Evolutionary conservation across 2,113 vertebrate species (phyloP).

Genomic region (Alligator sinensis): DNA sequence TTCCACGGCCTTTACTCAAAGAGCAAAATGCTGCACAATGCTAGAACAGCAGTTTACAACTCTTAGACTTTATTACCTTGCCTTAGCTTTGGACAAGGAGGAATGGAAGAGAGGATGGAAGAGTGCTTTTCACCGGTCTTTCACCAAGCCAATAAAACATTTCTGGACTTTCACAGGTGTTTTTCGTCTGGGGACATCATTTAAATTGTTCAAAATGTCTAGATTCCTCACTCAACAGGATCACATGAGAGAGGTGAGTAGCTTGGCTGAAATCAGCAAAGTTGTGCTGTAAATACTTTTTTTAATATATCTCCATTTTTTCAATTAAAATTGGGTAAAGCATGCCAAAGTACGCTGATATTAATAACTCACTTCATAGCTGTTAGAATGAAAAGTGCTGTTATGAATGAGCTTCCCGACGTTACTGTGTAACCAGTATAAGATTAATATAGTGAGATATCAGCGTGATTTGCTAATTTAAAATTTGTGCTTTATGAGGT

Average conservation of each 20-base stretch:
- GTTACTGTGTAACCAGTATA: background rate
- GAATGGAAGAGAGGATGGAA: background rate
- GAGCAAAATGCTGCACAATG: background rate
- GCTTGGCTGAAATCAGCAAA: too few species aligned
- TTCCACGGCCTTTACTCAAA: background rate
- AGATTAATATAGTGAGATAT: background rate
- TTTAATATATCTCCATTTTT: background rate
- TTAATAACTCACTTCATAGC: background rate
- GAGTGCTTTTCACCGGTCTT: background rate
- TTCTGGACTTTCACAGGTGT: background rate
- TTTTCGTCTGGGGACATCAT: background rate
- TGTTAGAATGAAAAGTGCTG: background rate
- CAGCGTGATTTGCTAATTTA: background rate
- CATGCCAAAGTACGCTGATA: background rate
- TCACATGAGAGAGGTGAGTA: too few species aligned
- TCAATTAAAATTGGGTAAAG: background rate
- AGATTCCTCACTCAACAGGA: background rate
- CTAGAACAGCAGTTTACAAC: background rate
- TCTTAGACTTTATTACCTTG: background rate
- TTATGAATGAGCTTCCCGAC: background rate
- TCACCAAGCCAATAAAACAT: background rate
- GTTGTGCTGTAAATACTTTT: background rate
- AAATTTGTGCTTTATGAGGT: background rate
- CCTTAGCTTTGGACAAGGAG: background rate
- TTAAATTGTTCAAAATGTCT: background rate